These are phyloP conservation scores for Xiphophorus hellerii DNA, from an alignment of 2,113 vertebrate species.

Conservation along the genomic window DNA sequence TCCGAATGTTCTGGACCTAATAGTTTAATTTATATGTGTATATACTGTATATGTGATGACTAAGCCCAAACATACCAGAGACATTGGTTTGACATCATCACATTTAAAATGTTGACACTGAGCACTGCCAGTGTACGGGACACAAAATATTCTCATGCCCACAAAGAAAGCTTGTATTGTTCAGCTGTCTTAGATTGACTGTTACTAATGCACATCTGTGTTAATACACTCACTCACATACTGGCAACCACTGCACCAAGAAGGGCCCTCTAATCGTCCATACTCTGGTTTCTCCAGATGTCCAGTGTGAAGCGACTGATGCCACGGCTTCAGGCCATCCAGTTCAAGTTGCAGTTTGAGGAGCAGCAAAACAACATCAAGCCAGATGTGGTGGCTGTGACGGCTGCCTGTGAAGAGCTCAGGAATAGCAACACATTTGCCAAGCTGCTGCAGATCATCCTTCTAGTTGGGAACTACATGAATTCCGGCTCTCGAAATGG, in stretches of 20 bases:
- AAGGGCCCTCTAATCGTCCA: slow-evolving; percentile 5
- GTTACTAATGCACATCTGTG: slow-evolving; percentile 19
- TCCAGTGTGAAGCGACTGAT: slow-evolving; percentile 84
- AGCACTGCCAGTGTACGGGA: slow-evolving; percentile 7
- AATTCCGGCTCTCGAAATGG: slow-evolving; percentile 91
- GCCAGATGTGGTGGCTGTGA: slow-evolving; percentile 91
- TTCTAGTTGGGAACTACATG: slow-evolving; percentile 91
- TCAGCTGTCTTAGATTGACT: slow-evolving; percentile 30
- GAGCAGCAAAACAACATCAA: slow-evolving; percentile 93
- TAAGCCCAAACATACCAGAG: slow-evolving; percentile 1
- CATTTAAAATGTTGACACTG: not conserved
- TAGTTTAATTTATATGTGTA: slow-evolving; percentile 10
- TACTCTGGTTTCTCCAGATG: slow-evolving; percentile 77
- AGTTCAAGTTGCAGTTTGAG: slow-evolving; percentile 89
- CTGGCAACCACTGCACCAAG: slow-evolving; percentile 3
- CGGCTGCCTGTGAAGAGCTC: slow-evolving; percentile 90
- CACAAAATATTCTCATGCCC: slow-evolving; percentile 7
- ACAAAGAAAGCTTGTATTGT: slow-evolving; percentile 52
- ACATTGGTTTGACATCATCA: slow-evolving; percentile 17
- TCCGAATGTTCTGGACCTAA: not conserved
- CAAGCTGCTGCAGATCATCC: slow-evolving; percentile 84
- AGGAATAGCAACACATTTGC: slow-evolving; percentile 84
- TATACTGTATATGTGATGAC: slow-evolving; percentile 10
- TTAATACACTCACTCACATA: not conserved
- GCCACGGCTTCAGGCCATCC: slow-evolving; percentile 85